Base-by-base conservation (phyloP, 2,888 invertebrate genomes). In the Temnothorax rugatulus region DNA sequence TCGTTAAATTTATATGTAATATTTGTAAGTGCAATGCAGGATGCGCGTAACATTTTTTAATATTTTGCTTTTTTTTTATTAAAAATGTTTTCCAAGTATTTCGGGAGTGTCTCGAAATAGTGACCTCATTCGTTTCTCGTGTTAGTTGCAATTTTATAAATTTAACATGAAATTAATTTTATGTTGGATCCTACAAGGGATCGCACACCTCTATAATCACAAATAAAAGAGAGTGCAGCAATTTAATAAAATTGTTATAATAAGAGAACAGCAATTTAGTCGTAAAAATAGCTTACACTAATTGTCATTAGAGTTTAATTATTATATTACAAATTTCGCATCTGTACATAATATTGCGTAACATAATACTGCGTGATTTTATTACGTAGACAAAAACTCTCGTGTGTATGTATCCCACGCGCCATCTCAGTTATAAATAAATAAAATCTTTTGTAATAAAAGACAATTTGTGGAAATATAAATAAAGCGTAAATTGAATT, bases 331-430 rank as follows among this genome's bases (percentile, higher is more conserved):
- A 83, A 89, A 90, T 82, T 29, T 21, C 89, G 90, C 87, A 88
- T 90, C 87, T 93, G 92, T 93, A 92, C 88, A 92, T 93, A 91
- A 87, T 90, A 91, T 89, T 91, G 90, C 91, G 91, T 91, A 88
- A 92, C 91, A 92, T 84, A 87, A 85, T 91, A 92, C 82, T 86
- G 83, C 90, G 91, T 89, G 87, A 86, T 87, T 91, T 90, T 91
- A 73, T 74, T 74, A 64, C 64, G 88, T 91, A 92, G 92, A 90
- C 89, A 88, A 86, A 92, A 29, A 93, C 92, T 90, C 90, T 93
- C 91, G 92, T 93, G 92, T 92, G 92, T 92, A 66, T 44, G 91
- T 93, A 93, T 64, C n/a, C 90, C 91, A 92, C 86, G 87, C 91
- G 91, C 90, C 92, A 92, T 90, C 92, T 92, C 91, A 93, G 88